Evolutionary conservation across 2,888 invertebrate species (phyloP).

Genomic region (Ethmia dodecea): DNA sequence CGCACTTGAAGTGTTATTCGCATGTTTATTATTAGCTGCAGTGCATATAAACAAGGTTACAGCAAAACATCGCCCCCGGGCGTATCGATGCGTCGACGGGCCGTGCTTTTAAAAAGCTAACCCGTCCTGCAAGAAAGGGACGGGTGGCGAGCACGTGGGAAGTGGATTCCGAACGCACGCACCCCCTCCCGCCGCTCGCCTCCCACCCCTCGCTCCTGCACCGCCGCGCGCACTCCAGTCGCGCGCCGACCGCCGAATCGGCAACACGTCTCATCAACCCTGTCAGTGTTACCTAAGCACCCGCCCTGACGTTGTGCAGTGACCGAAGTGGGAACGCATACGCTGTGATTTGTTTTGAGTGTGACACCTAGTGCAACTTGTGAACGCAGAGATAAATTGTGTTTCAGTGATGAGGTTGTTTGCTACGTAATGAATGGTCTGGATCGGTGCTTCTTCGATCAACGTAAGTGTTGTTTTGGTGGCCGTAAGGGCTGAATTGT

Average conservation of each 20-base stretch:
- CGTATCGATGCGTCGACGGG: slow-evolving; percentile 69
- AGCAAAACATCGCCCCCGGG: slow-evolving; percentile 61
- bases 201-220: slow-evolving; percentile 37
- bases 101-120: slow-evolving; percentile 69
- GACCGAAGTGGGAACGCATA: slow-evolving; percentile 63
- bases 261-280: slow-evolving; percentile 39
- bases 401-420: slow-evolving; percentile 71
- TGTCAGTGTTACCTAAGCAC: slow-evolving; percentile 34
- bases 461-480: slow-evolving; percentile 69
- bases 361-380: slow-evolving; percentile 56
- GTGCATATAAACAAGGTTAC: slow-evolving; percentile 72
- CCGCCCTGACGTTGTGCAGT: slow-evolving; percentile 65
- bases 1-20: slow-evolving; percentile 57
- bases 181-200: slow-evolving; percentile 29
- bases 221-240: slow-evolving; percentile 67
- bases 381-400: slow-evolving; percentile 59
- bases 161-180: slow-evolving; percentile 76
- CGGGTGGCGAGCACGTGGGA: slow-evolving; percentile 70
- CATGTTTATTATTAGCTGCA: slow-evolving; percentile 69
- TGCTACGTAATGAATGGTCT: slow-evolving; percentile 74
- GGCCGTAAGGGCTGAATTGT: slow-evolving; percentile 31
- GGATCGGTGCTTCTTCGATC: slow-evolving; percentile 77
- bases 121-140: slow-evolving; percentile 72
- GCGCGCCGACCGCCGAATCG: slow-evolving; percentile 71
- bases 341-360: slow-evolving; percentile 72